Evolutionary conservation across 2,888 invertebrate genomes (phyloP).

Genomic region (Cloeon dipterum): DNA sequence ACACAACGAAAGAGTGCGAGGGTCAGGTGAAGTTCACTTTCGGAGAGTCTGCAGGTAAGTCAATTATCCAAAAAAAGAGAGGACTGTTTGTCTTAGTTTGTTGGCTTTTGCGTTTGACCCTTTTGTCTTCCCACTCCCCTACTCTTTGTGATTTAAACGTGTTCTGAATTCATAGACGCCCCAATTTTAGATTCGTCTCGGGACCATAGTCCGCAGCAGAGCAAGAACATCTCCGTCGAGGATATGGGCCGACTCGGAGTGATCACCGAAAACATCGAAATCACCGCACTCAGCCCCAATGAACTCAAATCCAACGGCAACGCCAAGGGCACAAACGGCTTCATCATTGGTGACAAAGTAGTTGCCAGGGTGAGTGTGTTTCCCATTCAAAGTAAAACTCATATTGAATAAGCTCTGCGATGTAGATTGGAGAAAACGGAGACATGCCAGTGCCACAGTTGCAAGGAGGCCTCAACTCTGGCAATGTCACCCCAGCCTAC

Average conservation of each 20-base stretch:
- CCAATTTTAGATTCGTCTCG: conserved; percentile 27
- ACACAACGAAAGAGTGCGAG: conserved; percentile 11
- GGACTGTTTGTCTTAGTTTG: background rate
- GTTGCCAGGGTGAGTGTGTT: conserved; percentile 3
- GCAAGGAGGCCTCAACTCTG: conserved; percentile 1
- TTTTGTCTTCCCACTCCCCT: background rate
- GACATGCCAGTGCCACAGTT: too few species aligned
- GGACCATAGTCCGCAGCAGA: conserved; percentile 30
- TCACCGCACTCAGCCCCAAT: conserved; percentile 10
- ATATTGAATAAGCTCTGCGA: background rate
- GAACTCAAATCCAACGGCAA: conserved; percentile 21
- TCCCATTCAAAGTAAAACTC: background rate
- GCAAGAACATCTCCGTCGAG: conserved; percentile 36
- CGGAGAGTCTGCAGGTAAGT: conserved; percentile 42
- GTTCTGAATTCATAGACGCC: background rate
- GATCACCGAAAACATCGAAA: conserved; percentile 44
- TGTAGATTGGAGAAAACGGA: too few species aligned
- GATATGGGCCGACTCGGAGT: conserved; percentile 23
- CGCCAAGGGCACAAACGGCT: conserved; percentile 11
- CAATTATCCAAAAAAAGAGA: conserved; percentile 1
- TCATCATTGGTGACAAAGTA: conserved; percentile 9
- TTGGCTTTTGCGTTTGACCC: background rate
- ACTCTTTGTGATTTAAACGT: background rate
- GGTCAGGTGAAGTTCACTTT: conserved; percentile 40
- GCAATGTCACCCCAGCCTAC: conserved; percentile 5